Base-by-base conservation (phyloP, 2,888 invertebrate species). In the Agrochola lychnidis region DNA sequence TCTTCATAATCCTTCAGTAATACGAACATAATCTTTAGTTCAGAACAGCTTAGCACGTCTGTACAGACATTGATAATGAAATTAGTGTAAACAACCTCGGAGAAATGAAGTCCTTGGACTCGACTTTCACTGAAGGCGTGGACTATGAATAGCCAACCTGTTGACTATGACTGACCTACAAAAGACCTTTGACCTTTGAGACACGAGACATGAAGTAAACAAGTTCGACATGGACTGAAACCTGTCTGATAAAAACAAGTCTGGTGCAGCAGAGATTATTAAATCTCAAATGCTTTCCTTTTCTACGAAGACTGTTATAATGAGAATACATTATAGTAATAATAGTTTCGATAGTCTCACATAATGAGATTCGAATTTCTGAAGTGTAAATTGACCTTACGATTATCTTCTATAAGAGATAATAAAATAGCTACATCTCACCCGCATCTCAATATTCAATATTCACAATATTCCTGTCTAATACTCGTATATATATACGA, bases 61-160 rank as follows among this genome's bases (percentile, higher is more conserved):
- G n/a, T 22, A 16, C 57, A 66, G 63, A 75, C 76, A n/a, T n/a
- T 63, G 56, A 69, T 82, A 78, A 82, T 82, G 56, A 62, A 69
- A 72, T 72, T 66, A 81, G 57, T 73, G 56, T 51, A 70, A 64
- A 79, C 51, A 83, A 83, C 63, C 69, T 67, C 53, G 25, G 57
- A 66, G 78, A 83, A 85, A 85, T 82, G 25, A 82, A 82, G 78
- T 82, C 70, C 85, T 85, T 73, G 66, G 69, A 73, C 73, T 66
- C 70, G 64, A 83, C 83, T 83, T 83, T 83, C 83, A 85, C 86
- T 82, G 67, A 72, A 72, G 72, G 70, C 53, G 51, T 71, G 42
- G 68, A 67, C 77, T 68, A 75, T 53, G 71, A 85, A 77, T 67
- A 72, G 42, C 62, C 78, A 82, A 82, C 73, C 42, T 78, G 83